phyloP scores from a whole-genome alignment of 2,113 vertebrate species.

The Thamnophis sirtalis region DNA sequence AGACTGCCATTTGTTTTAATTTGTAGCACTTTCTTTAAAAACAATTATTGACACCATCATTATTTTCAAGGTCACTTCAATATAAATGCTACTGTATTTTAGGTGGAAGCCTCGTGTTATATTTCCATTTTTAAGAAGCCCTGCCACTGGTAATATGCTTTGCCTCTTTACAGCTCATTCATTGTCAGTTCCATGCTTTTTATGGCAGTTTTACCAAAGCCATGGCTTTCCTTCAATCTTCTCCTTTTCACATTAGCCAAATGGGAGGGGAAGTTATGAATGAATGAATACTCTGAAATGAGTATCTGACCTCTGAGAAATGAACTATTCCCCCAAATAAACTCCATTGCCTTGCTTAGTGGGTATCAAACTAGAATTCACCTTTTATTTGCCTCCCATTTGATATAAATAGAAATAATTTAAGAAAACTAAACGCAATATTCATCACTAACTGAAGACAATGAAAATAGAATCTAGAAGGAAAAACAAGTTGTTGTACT shows the following conservation, averaged over 20 bases:
- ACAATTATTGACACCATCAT: neutral
- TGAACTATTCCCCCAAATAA: slow-evolving; percentile 26
- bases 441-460: neutral
- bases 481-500: neutral
- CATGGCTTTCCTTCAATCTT: slow-evolving; percentile 22
- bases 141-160: slow-evolving; percentile 13
- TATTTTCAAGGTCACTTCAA: slow-evolving; percentile 36
- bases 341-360: slow-evolving; percentile 35
- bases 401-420: neutral
- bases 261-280: neutral
- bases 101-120: slow-evolving; percentile 52
- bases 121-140: slow-evolving; percentile 39
- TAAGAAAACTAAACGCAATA: neutral
- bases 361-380: neutral
- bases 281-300: neutral
- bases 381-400: neutral
- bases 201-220: slow-evolving; percentile 35
- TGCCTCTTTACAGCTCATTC: slow-evolving; percentile 19
- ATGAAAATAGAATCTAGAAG: neutral
- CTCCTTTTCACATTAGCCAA: slow-evolving; percentile 22
- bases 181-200: slow-evolving; percentile 30
- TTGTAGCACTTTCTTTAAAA: neutral
- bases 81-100: slow-evolving; percentile 38
- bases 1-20: neutral
- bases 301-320: slow-evolving; percentile 28